These are phyloP conservation scores for Torymus aiolomorphi DNA, from an alignment of 2,888 invertebrate species.

Conservation along the genomic window DNA sequence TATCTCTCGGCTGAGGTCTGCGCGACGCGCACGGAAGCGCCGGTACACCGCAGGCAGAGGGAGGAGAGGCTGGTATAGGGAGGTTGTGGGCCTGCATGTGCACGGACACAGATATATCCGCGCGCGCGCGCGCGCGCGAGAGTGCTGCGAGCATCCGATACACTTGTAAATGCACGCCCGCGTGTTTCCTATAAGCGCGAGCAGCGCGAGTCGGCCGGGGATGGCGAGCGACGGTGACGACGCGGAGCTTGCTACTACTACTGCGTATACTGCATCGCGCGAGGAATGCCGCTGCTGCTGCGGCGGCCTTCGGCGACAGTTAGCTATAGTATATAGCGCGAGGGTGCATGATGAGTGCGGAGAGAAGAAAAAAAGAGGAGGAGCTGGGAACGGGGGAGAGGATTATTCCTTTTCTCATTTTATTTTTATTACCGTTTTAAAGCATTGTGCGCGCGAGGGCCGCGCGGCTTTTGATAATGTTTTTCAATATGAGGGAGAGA, in stretches of 20 bases:
- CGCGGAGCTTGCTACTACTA: too few species aligned
- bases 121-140: background rate
- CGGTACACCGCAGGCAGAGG: background rate
- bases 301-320: too few species aligned
- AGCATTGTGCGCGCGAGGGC: background rate
- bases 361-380: too few species aligned
- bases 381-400: too few species aligned
- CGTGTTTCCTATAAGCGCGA: conserved; percentile 5
- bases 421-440: too few species aligned
- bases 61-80: background rate
- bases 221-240: too few species aligned
- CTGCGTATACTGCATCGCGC: too few species aligned
- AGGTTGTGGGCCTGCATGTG: conserved; percentile 4
- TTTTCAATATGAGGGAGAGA: background rate
- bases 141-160: conserved; percentile 46
- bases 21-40: background rate
- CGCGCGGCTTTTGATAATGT: background rate
- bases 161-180: conserved; percentile 50
- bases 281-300: too few species aligned
- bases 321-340: too few species aligned
- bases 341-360: too few species aligned
- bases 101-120: conserved; percentile 26
- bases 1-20: background rate
- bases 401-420: too few species aligned
- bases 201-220: too few species aligned